Evolutionary conservation across 2,888 invertebrate genomes (phyloP), one percentile per base, ranked within the genome.

Genomic region (Ashinkailepas kermadecensis): DNA sequence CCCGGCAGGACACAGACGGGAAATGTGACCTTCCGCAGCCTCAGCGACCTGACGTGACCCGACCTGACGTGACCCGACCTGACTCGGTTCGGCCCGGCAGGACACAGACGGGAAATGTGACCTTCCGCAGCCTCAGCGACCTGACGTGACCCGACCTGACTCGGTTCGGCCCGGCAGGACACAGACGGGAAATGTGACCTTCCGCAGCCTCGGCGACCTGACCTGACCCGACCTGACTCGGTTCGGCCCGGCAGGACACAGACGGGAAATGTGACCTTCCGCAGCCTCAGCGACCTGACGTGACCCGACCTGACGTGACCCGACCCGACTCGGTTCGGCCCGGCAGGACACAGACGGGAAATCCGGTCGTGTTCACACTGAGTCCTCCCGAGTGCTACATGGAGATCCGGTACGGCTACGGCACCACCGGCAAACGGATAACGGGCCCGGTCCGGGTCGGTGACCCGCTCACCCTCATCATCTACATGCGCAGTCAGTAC

Each of bases 311-410:
- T 4, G 39, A 39, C 39, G 39, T 39, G 39, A 39, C 39, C 39
- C 39, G 39, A 39, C 39, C 39, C 4, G 39, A 39, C 39, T 4
- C 39, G 39, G 39, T 39, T 1, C 39, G 39, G 39, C 39, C 39
- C 39, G 39, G 39, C 88, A 96, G 96, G 88, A 95, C 96, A 84
- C 96, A 96, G 83, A 96, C 96, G 64, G 96, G 96, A 80, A 96
- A 96, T 88, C 96, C 96, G 23, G 95, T 96, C 25, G 94, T 96
- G 67, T 96, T 96, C 87, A 96, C 96, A 0, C 89, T 96, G 81
- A 95, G 95, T 84, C 96, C 96, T 1, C 96, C 96, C 0, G 96
- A 96, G 87, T 96, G 96, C 87, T 95, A 96, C 89, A 96, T 96
- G 96, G 96, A 96, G 89, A 96, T 96, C 86, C 90, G 95, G 84